A percentile compares a stretch with the other conserved stretches of the same genome.
Conservation (phyloP, 2,888 invertebrate species). For the Rapana venosa region DNA sequence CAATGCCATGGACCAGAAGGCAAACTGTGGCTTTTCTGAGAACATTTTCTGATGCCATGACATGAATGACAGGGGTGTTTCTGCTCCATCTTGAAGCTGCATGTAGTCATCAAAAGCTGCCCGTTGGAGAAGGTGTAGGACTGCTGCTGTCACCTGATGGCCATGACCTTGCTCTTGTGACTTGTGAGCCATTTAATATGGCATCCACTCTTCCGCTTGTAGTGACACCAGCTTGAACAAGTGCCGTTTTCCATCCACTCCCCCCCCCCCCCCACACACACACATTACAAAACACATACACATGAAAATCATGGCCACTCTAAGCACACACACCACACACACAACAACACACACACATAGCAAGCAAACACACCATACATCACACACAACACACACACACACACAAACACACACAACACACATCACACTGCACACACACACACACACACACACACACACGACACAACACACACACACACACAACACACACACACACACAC, state of each 20-base stretch:
- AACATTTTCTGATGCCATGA: background rate
- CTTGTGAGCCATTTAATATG: constrained; percentile 44
- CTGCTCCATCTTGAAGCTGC: background rate
- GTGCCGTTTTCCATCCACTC: constrained; percentile 62
- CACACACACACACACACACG: too few species aligned
- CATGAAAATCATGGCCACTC: too few species aligned
- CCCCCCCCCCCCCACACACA: too few species aligned
- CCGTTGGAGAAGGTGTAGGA: constrained; percentile 13
- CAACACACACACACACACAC: too few species aligned
- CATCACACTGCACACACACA: too few species aligned
- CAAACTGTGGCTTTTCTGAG: constrained; percentile 23
- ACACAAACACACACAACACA: too few species aligned
- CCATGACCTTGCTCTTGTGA: constrained; percentile 2
- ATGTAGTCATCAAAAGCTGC: background rate
- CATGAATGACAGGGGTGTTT: background rate
- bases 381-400: too few species aligned
- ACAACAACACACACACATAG: too few species aligned
- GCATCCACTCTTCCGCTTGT: constrained; percentile 60
- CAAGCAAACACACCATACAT: too few species aligned
- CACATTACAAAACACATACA: too few species aligned
- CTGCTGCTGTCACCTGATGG: constrained; percentile 35
- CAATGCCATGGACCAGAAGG: constrained; percentile 22
- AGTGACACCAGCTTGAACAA: constrained; percentile 58
- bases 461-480: too few species aligned
- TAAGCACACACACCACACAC: too few species aligned